A percentile compares a stretch with the other conserved stretches of the same genome.
These are phyloP conservation scores for Anthopleura xanthogrammica DNA, from an alignment of 92 coral and sea anemone genomes.

Conservation along the genomic window DNA sequence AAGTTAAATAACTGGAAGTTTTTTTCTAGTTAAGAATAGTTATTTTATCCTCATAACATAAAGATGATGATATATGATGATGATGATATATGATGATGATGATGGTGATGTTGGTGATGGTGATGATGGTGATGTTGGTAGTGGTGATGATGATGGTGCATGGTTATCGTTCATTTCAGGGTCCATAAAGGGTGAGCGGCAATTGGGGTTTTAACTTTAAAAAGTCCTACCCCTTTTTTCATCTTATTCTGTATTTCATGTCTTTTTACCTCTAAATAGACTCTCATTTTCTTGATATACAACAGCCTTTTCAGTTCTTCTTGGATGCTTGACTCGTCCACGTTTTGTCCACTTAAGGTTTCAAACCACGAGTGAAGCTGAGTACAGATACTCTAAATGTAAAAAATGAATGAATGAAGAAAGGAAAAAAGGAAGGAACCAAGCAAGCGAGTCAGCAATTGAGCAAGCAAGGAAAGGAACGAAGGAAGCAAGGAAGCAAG, in stretches of 20 bases:
- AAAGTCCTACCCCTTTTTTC: neutral
- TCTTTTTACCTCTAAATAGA: slow-evolving; percentile 68
- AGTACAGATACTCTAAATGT: slow-evolving; percentile 47
- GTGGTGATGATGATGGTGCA: too few relatives aligned
- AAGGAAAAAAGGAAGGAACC: neutral
- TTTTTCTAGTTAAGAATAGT: too few relatives aligned
- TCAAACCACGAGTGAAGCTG: slow-evolving; percentile 70
- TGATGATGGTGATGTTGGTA: too few relatives aligned
- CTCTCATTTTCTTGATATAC: slow-evolving; percentile 73
- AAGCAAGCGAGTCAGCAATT: neutral
- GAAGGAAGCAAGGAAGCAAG: neutral
- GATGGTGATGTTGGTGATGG: too few relatives aligned
- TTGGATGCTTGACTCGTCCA: slow-evolving; percentile 23
- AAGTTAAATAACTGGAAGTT: neutral
- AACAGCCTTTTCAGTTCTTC: slow-evolving; percentile 64
- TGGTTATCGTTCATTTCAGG: too few relatives aligned
- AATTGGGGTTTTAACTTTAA: too few relatives aligned
- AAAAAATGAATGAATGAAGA: neutral
- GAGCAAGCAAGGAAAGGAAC: neutral
- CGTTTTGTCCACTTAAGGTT: slow-evolving; percentile 51
- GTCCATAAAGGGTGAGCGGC: too few relatives aligned
- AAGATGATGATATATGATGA: too few relatives aligned
- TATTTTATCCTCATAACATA: too few relatives aligned
- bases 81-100: too few relatives aligned
- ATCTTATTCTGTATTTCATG: neutral